Base-by-base conservation (phyloP, 1,140 invertebrate genomes). In the Lineus longissimus region DNA sequence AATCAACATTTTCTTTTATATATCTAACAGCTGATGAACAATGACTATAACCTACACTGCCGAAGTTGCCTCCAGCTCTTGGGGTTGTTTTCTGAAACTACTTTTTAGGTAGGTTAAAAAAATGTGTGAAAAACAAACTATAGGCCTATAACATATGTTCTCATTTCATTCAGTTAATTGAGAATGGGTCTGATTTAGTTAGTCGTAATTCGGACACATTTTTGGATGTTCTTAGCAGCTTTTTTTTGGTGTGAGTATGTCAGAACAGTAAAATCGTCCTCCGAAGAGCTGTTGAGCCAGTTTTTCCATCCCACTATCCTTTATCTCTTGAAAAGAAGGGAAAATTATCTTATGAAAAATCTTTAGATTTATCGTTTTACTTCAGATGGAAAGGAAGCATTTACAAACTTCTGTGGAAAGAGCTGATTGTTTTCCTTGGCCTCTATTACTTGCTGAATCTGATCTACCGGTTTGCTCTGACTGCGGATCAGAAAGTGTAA, bases 361-460 rank as follows among this genome's bases (percentile, higher is more conserved):
- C 9, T 9, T 58, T 58, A 31, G 30, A 7, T 23, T 31, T 22
- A 40, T 47, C 9, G 4, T 40, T 27, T 31, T 27, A 6, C 25
- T 45, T 33, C 11, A 93, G 93, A 88, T 98, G 95, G 95, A 86
- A 90, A 77, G 95, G 94, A 68, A 97, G 94, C 76, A 91, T 97
- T n/a, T 97, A 97, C 86, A 98, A 98, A 86, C 83, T 97, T 74
- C 89, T 98, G 55, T 97, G 93, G 90, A 87, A 92, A 68, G 95
- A 98, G 85, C 85, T 96, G 64, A 79, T 95, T 71, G 90, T 93
- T 40, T 97, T 95, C 83, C 85, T 93, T 71, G 83, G 87, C 64
- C 78, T 93, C 62, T 98, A 95, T 84, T 92, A 91, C 79, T 84
- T 87, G 64, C 90, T 98, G 72, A 95, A 93, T 79, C 83, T 95